phyloP scores from a whole-genome alignment of 2,113 vertebrate species.

The Hydrochoerus hydrochaeris region DNA sequence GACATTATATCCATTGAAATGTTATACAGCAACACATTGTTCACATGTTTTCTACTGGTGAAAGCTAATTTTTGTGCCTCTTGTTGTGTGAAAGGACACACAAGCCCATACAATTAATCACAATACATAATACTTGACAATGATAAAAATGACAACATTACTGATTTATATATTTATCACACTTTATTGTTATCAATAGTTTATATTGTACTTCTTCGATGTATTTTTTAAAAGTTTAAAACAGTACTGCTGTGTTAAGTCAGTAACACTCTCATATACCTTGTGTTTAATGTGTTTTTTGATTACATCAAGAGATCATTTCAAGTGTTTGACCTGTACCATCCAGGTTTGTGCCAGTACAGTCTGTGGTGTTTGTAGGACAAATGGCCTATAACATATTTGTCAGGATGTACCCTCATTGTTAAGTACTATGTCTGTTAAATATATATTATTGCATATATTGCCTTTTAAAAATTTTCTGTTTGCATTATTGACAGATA shows the following conservation, averaged over 20 bases:
- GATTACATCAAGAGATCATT: not conserved
- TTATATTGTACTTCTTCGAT: not conserved
- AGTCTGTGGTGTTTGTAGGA: not conserved
- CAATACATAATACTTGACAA: not conserved
- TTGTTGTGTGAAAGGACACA: not conserved
- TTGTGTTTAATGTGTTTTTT: not conserved
- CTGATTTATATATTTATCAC: not conserved
- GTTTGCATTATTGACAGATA: not conserved
- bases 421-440: not conserved
- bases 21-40: fast-evolving
- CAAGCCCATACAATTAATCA: not conserved
- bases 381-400: not conserved
- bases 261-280: too few species aligned
- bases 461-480: not conserved
- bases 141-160: not conserved
- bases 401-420: not conserved
- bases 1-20: too few species aligned
- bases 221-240: not conserved
- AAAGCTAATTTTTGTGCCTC: not conserved
- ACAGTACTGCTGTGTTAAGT: not conserved
- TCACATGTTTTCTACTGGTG: not conserved
- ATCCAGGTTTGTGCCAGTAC: not conserved
- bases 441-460: not conserved
- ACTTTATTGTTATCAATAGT: not conserved
- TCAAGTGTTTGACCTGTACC: not conserved